Percentiles rank a stretch among this genome's conserved stretches.
These are phyloP conservation scores for Ciconia stormi DNA, from an alignment of 2,113 vertebrate species.

Conservation along the genomic window DNA sequence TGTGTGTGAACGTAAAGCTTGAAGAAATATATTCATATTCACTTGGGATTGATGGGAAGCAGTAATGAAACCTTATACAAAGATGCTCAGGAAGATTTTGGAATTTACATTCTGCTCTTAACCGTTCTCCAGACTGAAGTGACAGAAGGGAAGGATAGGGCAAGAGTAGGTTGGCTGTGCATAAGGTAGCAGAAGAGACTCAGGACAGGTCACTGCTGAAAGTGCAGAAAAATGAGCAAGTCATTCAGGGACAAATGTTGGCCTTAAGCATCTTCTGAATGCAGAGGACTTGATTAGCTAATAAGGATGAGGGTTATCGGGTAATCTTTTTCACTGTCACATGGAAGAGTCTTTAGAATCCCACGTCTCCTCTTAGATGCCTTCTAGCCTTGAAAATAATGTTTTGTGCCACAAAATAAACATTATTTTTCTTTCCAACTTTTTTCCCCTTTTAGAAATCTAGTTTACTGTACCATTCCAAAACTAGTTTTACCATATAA, in stretches of 20 bases:
- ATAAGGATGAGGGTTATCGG: neutral
- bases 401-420: neutral
- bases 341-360: neutral
- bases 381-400: neutral
- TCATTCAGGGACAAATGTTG: neutral
- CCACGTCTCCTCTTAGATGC: neutral
- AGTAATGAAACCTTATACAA: neutral
- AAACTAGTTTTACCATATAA: neutral
- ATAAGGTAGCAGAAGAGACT: neutral
- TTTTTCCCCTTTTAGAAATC: neutral
- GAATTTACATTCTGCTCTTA: neutral
- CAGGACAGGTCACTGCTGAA: neutral
- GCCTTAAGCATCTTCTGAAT: neutral
- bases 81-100: neutral
- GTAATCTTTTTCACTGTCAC: neutral
- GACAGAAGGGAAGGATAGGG: neutral
- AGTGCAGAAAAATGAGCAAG: neutral
- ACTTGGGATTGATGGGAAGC: neutral
- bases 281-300: neutral
- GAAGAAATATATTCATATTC: neutral
- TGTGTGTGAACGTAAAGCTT: fast-evolving
- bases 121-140: neutral
- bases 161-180: neutral
- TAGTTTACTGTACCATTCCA: neutral
- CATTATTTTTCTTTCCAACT: neutral